These are phyloP conservation scores for Hedychridium roseum DNA, from an alignment of 2,888 invertebrate genomes.

Conservation along the genomic window DNA sequence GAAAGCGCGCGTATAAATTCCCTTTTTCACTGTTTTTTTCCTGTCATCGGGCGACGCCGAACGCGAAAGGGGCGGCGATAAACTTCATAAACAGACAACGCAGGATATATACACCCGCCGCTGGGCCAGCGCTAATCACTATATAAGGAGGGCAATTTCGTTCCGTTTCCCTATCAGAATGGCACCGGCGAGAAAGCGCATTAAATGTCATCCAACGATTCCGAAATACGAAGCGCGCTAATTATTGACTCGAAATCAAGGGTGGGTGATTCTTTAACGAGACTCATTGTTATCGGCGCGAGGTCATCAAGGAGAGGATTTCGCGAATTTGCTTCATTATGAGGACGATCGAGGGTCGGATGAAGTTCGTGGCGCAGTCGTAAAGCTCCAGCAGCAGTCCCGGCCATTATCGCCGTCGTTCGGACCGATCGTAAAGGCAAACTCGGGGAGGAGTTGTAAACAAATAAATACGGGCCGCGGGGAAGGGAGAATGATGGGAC, in stretches of 20 bases:
- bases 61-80: slow-evolving; percentile 61
- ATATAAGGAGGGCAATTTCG: background rate
- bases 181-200: too few relatives aligned
- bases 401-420: slow-evolving; percentile 31
- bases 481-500: background rate
- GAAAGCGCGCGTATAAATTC: slow-evolving; percentile 37
- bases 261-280: too few relatives aligned
- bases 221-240: too few relatives aligned
- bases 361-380: slow-evolving; percentile 13
- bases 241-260: too few relatives aligned
- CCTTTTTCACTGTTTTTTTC: slow-evolving; percentile 41
- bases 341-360: background rate
- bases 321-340: slow-evolving; percentile 6
- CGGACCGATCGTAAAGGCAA: slow-evolving; percentile 28
- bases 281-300: too few relatives aligned
- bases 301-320: too few relatives aligned
- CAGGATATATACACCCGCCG: slow-evolving; percentile 19
- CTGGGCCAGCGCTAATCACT: slow-evolving; percentile 17
- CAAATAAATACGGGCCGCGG: background rate
- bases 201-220: too few relatives aligned
- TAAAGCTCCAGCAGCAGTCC: slow-evolving; percentile 20
- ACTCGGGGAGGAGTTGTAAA: slow-evolving; percentile 8
- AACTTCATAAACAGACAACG: slow-evolving; percentile 49
- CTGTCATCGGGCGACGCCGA: slow-evolving; percentile 48
- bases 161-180: background rate